These are phyloP conservation scores for Podotricha telesiphe DNA, from an alignment of 2,888 invertebrate species.

Conservation along the genomic window DNA sequence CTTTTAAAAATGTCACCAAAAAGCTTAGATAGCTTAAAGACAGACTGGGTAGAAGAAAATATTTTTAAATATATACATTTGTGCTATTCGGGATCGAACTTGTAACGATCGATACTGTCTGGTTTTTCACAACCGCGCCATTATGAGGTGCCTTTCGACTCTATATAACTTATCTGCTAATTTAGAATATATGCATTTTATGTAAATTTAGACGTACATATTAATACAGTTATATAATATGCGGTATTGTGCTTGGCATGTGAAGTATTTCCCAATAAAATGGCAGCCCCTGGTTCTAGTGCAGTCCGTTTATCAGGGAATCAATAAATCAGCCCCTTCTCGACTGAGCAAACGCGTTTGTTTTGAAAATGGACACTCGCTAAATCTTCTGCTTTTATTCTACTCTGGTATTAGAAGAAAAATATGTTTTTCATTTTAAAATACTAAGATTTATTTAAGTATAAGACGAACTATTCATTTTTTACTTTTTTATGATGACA, in stretches of 20 bases:
- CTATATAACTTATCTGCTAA: no score
- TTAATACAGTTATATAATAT: neutral
- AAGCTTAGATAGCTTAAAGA: no score
- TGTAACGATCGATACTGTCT: no score
- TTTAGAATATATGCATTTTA: no score
- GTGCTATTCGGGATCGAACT: no score
- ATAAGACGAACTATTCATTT: neutral
- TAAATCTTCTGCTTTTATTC: conserved; percentile 47
- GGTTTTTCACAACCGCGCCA: no score
- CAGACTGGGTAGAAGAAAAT: no score
- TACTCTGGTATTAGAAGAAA: conserved; percentile 23
- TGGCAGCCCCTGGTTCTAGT: conserved; percentile 16
- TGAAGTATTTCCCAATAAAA: neutral
- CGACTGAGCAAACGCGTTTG: conserved; percentile 48
- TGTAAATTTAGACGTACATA: no score
- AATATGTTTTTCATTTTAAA: conserved; percentile 24
- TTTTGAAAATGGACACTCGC: conserved; percentile 48
- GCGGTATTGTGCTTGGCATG: neutral
- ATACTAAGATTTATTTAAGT: neutral
- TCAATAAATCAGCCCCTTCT: conserved; percentile 50
- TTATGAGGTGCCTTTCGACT: no score
- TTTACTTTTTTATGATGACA: conserved; percentile 7
- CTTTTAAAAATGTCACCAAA: no score
- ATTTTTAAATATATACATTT: no score
- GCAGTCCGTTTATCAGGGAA: conserved; percentile 48